Evolutionary conservation across 2,113 vertebrate genomes (phyloP).

Genomic region (Cebus imitator): DNA sequence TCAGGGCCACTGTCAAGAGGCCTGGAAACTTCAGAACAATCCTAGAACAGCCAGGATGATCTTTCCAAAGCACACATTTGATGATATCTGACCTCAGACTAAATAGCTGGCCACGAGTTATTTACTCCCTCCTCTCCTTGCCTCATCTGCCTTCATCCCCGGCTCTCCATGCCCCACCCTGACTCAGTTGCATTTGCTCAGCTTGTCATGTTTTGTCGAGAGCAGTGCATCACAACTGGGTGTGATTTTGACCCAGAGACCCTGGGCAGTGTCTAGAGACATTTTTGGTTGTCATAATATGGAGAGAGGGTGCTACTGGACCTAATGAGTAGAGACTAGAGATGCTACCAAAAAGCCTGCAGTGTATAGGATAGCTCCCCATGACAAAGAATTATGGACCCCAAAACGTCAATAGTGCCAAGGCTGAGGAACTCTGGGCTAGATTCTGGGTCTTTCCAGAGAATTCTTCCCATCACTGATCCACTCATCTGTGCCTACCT

Average conservation of each 20-base stretch:
- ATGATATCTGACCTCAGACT: background rate
- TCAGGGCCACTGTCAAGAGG: background rate
- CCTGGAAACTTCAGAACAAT: background rate
- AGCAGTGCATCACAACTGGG: background rate
- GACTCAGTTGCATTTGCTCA: background rate
- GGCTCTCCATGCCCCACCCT: no score
- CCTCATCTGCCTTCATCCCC: background rate
- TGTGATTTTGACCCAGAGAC: accelerated
- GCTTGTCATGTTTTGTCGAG: background rate
- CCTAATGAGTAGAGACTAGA: background rate
- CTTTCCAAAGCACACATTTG: background rate
- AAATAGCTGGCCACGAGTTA: accelerated
- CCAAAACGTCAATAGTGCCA: background rate
- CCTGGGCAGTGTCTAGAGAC: background rate
- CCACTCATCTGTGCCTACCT: background rate
- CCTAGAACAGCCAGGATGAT: background rate
- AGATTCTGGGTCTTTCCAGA: background rate
- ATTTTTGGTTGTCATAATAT: background rate
- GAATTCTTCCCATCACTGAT: background rate
- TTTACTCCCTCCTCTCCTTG: background rate
- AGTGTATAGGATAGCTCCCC: background rate
- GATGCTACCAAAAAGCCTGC: background rate
- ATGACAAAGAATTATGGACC: background rate
- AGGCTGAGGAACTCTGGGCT: background rate
- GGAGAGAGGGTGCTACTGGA: background rate